Evolutionary conservation across 1,140 invertebrate genomes (phyloP).

Genomic region (Eurosta solidaginis): DNA sequence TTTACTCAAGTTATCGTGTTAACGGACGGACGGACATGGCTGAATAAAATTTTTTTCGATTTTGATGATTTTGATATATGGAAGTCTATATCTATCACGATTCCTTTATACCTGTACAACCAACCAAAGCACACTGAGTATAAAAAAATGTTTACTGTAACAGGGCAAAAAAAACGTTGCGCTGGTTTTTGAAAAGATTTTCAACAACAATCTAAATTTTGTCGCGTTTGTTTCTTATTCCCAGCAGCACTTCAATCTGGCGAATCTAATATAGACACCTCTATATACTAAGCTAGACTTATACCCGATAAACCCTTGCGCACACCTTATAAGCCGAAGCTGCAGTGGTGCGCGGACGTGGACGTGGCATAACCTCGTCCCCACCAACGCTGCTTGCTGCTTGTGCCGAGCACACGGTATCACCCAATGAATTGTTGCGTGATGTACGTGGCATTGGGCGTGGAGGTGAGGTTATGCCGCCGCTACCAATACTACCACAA

Average conservation of each 20-base stretch:
- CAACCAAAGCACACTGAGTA: no score
- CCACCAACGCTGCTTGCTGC: not conserved
- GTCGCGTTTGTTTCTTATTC: no score
- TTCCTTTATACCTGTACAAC: no score
- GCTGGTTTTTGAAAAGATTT: no score
- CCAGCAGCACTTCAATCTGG: not conserved
- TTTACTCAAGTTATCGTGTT: no score
- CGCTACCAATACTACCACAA: constrained; percentile 43
- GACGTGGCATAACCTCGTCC: constrained; percentile 65
- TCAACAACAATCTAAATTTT: no score
- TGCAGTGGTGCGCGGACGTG: constrained; percentile 73
- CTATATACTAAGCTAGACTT: not conserved
- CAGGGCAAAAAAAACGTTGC: no score
- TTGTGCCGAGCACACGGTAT: constrained; percentile 44
- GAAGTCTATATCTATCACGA: no score
- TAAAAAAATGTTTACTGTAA: no score
- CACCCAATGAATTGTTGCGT: constrained; percentile 68
- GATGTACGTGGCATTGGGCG: constrained; percentile 76
- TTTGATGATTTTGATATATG: no score
- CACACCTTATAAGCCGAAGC: constrained; percentile 60
- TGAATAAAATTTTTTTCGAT: no score
- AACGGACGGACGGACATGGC: no score
- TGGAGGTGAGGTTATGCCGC: constrained; percentile 63
- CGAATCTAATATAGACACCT: not conserved
- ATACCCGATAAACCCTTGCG: not conserved